phyloP scores from a whole-genome alignment of 2,888 invertebrate genomes.

The Automeris io region DNA sequence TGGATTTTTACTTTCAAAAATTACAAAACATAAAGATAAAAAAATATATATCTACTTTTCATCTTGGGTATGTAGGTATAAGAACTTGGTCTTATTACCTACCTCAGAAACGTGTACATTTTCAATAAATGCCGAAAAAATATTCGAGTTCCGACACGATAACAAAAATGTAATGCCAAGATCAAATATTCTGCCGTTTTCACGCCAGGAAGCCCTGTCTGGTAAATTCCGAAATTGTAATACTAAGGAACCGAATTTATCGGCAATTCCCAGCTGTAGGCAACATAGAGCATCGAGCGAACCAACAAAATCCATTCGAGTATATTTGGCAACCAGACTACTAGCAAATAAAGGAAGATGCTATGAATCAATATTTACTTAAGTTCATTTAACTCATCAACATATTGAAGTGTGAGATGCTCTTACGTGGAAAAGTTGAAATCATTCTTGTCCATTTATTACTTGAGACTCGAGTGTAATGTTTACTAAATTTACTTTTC shows the following conservation, averaged over 20 bases:
- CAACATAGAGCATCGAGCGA: slow-evolving; percentile 8
- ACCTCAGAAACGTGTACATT: too few relatives aligned
- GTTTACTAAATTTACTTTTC: too few relatives aligned
- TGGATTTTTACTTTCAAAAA: too few relatives aligned
- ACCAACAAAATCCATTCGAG: slow-evolving; percentile 21
- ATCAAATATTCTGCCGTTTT: neutral
- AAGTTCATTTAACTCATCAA: slow-evolving; percentile 17
- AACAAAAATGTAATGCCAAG: neutral
- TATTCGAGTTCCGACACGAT: too few relatives aligned
- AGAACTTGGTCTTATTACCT: too few relatives aligned
- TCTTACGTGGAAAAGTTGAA: neutral
- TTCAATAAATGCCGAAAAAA: too few relatives aligned
- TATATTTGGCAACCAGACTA: slow-evolving; percentile 24
- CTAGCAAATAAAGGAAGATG: slow-evolving; percentile 24
- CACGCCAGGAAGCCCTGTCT: neutral
- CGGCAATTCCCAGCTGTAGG: slow-evolving; percentile 16
- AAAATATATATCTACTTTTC: too few relatives aligned
- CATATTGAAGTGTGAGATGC: slow-evolving; percentile 5
- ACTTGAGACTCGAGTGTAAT: too few relatives aligned
- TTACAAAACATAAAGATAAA: too few relatives aligned
- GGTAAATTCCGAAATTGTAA: slow-evolving; percentile 13
- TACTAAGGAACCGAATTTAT: slow-evolving; percentile 6
- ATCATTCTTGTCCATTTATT: neutral
- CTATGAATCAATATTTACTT: slow-evolving; percentile 19
- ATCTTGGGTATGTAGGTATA: too few relatives aligned